Percentiles rank a stretch among this genome's conserved stretches.
Evolutionary conservation across 2,797 vertebrate genomes (phyloP).

Genomic region (Thamnophis elegans): DNA sequence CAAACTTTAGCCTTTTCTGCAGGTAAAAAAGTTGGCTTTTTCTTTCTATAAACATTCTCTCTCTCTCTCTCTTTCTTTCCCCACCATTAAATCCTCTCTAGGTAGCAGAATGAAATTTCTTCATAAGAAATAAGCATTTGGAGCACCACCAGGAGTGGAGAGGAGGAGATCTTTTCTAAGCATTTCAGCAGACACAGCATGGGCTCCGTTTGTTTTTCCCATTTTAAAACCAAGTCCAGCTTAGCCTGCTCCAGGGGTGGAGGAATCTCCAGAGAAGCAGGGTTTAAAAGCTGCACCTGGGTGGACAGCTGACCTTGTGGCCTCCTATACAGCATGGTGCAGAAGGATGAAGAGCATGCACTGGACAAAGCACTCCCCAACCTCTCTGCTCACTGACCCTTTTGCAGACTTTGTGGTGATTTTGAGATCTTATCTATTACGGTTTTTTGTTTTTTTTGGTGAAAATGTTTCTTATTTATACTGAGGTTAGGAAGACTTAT

Average conservation of each 20-base stretch:
- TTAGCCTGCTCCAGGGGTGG: slow-evolving; percentile 31
- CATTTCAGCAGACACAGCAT: slow-evolving; percentile 19
- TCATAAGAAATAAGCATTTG: slow-evolving; percentile 86
- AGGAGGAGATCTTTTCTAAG: slow-evolving; percentile 25
- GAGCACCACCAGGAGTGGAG: not conserved
- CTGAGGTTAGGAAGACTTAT: slow-evolving; percentile 50
- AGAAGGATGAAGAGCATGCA: slow-evolving; percentile 54
- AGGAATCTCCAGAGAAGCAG: not conserved
- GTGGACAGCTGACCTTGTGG: not conserved
- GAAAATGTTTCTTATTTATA: slow-evolving; percentile 63
- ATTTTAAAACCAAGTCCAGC: slow-evolving; percentile 14
- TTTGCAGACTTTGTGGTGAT: slow-evolving; percentile 23
- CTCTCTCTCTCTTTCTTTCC: slow-evolving; percentile 21
- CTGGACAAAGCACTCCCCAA: slow-evolving; percentile 56
- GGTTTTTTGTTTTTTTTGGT: slow-evolving; percentile 16
- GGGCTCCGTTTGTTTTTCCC: not conserved
- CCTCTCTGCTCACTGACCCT: slow-evolving; percentile 53
- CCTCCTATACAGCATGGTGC: slow-evolving; percentile 6
- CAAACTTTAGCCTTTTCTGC: not conserved
- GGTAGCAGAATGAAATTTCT: slow-evolving; percentile 98
- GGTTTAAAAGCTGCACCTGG: accelerated
- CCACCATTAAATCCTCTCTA: slow-evolving; percentile 56
- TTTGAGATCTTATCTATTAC: slow-evolving; percentile 60
- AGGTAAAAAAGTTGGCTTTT: not conserved
- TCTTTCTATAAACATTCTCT: not conserved